phyloP scores from a whole-genome alignment of 2,888 invertebrate genomes.

The Mechanitis messenoides region DNA sequence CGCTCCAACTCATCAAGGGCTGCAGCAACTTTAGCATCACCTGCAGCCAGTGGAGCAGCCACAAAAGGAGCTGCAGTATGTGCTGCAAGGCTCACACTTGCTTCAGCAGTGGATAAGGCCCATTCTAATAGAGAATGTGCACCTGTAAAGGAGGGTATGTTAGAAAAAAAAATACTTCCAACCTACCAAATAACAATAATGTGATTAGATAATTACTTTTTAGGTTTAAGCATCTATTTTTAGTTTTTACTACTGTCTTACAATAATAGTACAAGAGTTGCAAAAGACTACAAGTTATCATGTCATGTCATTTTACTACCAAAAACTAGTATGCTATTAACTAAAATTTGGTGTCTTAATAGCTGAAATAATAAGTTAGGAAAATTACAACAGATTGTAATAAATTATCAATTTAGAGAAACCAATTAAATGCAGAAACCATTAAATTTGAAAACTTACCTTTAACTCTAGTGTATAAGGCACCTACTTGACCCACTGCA shows the following conservation, averaged over 20 bases:
- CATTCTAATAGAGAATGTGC: conserved; percentile 81
- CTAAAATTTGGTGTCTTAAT: too few species aligned
- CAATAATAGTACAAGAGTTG: too few species aligned
- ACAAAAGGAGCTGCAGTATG: conserved; percentile 80
- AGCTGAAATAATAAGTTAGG: too few species aligned
- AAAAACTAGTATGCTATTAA: too few species aligned
- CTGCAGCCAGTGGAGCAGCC: conserved; percentile 61
- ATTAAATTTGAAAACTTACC: conserved; percentile 38
- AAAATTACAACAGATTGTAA: too few species aligned
- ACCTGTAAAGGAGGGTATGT: conserved; percentile 46
- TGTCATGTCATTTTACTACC: too few species aligned
- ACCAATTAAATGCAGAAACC: not conserved
- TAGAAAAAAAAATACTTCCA: not conserved
- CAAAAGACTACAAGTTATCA: too few species aligned
- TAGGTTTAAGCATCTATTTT: too few species aligned
- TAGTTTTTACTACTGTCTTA: too few species aligned
- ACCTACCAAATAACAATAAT: not conserved
- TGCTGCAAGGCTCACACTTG: conserved; percentile 79
- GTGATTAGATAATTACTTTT: too few species aligned
- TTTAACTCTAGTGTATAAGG: conserved; percentile 74
- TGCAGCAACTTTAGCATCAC: conserved; percentile 81
- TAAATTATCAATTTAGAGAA: too few species aligned
- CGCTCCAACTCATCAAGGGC: conserved; percentile 81
- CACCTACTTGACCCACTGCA: conserved; percentile 74
- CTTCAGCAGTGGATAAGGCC: conserved; percentile 82